A percentile compares a stretch with the other conserved stretches of the same genome.
These are phyloP conservation scores for Hydropotes inermis DNA, from an alignment of 2,113 vertebrate species.

Conservation along the genomic window DNA sequence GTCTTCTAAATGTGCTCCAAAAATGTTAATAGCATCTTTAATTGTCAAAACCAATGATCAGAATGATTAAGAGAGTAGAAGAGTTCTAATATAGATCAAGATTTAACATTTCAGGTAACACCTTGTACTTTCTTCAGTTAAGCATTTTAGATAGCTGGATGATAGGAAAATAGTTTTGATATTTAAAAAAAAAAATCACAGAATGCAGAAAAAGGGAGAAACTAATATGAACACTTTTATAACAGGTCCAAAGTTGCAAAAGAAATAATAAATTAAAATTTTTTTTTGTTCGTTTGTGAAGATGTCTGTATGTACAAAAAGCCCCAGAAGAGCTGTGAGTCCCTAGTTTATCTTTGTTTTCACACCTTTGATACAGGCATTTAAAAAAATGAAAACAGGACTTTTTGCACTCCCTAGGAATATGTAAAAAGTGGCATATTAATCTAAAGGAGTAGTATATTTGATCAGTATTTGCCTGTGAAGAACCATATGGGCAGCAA, in stretches of 20 bases:
- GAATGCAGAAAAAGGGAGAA: not conserved
- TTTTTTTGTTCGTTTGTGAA: not conserved
- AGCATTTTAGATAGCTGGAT: not conserved
- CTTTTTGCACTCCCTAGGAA: not conserved
- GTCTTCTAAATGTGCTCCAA: not conserved
- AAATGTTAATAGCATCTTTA: not conserved
- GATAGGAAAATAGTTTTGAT: not conserved
- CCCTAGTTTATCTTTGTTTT: not conserved
- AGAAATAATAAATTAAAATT: not conserved
- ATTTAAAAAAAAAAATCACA: not conserved
- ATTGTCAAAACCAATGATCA: not conserved
- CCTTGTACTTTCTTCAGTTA: not conserved
- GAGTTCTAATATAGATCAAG: not conserved
- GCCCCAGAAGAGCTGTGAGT: not conserved
- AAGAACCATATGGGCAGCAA: not conserved
- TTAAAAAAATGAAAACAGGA: not conserved
- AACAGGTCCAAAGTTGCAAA: not conserved
- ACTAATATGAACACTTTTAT: not conserved
- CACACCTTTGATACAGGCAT: not conserved
- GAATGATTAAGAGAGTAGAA: not conserved
- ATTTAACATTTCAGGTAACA: not conserved
- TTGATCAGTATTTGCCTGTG: not conserved
- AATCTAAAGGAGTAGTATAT: not conserved
- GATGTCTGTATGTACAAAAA: not conserved
- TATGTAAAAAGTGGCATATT: constrained; percentile 16